Conservation (phyloP, 2,113 vertebrate species). For the Campylomormyrus numenius region DNA sequence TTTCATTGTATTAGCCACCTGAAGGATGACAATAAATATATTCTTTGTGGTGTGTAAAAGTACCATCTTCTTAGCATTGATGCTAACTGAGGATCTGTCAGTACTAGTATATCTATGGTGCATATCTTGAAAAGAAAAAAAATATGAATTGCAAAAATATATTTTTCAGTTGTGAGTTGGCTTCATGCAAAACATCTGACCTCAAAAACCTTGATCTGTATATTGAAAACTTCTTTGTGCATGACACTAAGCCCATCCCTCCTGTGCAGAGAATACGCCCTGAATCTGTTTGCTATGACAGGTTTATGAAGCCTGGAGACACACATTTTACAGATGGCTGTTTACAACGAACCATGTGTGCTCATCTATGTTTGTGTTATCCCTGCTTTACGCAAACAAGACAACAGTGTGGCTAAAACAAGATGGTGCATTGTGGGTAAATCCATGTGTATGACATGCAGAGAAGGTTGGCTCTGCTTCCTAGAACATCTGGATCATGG, state of each 20-base stretch:
- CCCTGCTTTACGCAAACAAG: not conserved
- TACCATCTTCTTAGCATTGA: not conserved
- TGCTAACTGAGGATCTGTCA: not conserved
- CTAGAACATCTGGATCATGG: slow-evolving; percentile 97
- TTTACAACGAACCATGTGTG: not conserved
- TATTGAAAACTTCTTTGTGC: not conserved
- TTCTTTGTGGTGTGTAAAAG: not conserved
- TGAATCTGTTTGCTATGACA: not conserved
- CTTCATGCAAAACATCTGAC: slow-evolving; percentile 10
- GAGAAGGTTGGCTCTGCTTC: slow-evolving; percentile 7
- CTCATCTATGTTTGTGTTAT: not conserved
- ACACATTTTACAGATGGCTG: not conserved
- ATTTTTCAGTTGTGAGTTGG: not conserved
- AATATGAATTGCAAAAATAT: not conserved
- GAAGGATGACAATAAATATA: not conserved
- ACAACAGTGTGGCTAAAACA: not conserved
- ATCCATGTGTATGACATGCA: not conserved
- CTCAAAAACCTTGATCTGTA: not conserved
- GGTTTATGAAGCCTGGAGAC: not conserved
- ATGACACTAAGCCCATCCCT: not conserved
- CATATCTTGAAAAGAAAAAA: not conserved
- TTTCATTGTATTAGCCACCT: not conserved
- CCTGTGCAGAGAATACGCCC: not conserved
- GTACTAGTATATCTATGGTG: not conserved
- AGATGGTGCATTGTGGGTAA: not conserved